phyloP scores from a whole-genome alignment of 2,113 vertebrate species.

The Litocranius walleri region DNA sequence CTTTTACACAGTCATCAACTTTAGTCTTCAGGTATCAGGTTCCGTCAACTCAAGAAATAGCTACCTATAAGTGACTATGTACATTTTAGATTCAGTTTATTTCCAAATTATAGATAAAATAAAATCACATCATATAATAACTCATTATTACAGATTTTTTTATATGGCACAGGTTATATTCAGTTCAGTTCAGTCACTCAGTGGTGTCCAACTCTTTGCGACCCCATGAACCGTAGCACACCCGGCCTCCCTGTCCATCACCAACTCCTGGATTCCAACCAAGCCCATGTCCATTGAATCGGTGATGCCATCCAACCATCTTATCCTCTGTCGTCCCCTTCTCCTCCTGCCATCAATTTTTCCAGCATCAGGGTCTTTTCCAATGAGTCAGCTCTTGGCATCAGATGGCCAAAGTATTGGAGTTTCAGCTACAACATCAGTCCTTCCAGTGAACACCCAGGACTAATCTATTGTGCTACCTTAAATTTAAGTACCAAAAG shows the following conservation, averaged over 20 bases:
- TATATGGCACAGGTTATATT: not conserved
- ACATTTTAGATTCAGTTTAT: not conserved
- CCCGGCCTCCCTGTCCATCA: not conserved
- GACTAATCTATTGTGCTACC: not conserved
- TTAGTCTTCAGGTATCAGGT: not conserved
- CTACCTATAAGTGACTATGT: not conserved
- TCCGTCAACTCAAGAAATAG: not conserved
- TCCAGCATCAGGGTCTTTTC: not conserved
- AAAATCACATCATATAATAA: not conserved
- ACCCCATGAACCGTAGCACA: fast-evolving
- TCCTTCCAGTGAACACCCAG: not conserved
- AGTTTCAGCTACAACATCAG: not conserved
- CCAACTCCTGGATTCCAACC: not conserved
- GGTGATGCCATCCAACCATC: not conserved
- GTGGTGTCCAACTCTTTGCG: fast-evolving
- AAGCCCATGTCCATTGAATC: fast-evolving
- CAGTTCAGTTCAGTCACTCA: not conserved
- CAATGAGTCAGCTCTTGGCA: not conserved
- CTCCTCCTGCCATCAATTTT: not conserved
- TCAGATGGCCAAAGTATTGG: not conserved
- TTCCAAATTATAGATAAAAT: not conserved
- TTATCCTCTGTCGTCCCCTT: fast-evolving
- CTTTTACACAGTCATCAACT: not conserved
- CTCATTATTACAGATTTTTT: not conserved
- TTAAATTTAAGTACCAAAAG: not conserved